A percentile compares a stretch with the other conserved stretches of the same genome.
Conservation (phyloP, 2,888 invertebrate species). For the Apeira syringaria region DNA sequence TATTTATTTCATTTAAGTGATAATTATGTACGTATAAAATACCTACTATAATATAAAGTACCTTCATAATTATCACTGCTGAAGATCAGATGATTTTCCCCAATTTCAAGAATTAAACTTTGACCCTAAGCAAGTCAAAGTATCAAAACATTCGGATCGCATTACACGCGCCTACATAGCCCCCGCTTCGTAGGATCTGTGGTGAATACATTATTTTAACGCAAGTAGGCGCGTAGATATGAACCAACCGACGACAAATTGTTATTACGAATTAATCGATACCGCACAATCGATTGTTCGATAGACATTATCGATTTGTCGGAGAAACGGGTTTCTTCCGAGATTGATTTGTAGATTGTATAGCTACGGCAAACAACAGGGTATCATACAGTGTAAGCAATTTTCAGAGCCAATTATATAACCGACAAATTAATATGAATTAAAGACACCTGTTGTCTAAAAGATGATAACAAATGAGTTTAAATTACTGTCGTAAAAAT, state of each 20-base stretch:
- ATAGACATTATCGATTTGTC: constrained; percentile 21
- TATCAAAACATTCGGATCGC: constrained; percentile 56
- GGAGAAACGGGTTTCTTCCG: constrained; percentile 19
- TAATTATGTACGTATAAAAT: too few species aligned
- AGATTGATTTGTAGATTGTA: constrained; percentile 20
- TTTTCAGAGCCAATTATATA: neutral
- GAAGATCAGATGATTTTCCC: too few species aligned
- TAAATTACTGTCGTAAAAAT: too few species aligned
- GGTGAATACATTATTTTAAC: constrained; percentile 73
- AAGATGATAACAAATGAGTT: too few species aligned
- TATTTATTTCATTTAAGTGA: too few species aligned
- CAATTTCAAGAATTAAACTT: neutral
- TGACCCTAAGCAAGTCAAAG: constrained; percentile 39
- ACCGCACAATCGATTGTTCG: constrained; percentile 22
- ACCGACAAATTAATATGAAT: too few species aligned
- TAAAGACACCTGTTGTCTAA: too few species aligned
- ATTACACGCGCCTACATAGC: constrained; percentile 62
- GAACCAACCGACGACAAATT: constrained; percentile 76
- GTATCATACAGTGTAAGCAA: neutral
- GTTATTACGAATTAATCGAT: constrained; percentile 78
- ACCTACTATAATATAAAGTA: too few species aligned
- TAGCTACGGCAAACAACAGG: neutral
- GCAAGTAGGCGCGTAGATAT: constrained; percentile 75
- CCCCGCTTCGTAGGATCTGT: constrained; percentile 63
- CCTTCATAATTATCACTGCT: too few species aligned